phyloP scores from a whole-genome alignment of 2,797 vertebrate species.

The Salmo trutta region DNA sequence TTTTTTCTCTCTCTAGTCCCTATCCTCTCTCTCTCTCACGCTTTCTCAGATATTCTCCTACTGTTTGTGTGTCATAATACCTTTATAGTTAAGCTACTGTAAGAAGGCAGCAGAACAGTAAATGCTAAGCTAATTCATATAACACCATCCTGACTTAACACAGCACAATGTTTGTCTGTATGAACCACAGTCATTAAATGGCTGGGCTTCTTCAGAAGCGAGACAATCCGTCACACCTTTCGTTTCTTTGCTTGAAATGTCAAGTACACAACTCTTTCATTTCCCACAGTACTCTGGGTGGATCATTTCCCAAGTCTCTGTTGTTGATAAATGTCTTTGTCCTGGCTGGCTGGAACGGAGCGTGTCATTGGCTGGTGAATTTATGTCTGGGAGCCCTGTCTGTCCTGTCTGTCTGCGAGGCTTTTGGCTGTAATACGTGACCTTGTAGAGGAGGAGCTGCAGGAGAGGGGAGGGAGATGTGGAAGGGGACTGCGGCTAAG shows the following conservation, averaged over 20 bases:
- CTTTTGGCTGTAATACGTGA: conserved; percentile 46
- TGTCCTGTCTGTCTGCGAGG: conserved; percentile 27
- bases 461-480: conserved; percentile 7
- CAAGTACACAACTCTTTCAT: conserved; percentile 42
- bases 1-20: neutral
- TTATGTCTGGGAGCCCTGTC: conserved; percentile 26
- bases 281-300: conserved; percentile 25
- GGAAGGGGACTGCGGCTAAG: conserved; percentile 16
- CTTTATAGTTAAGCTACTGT: neutral
- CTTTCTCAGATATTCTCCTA: neutral
- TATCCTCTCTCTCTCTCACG: neutral
- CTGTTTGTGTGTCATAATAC: neutral
- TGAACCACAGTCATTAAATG: conserved; percentile 53
- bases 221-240: conserved; percentile 38
- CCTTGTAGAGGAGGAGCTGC: conserved; percentile 57
- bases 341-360: neutral
- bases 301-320: conserved; percentile 46
- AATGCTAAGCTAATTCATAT: conserved; percentile 33
- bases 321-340: conserved; percentile 35
- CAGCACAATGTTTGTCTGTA: conserved; percentile 19
- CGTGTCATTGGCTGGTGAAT: conserved; percentile 20
- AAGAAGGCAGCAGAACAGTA: conserved; percentile 3
- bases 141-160: conserved; percentile 21
- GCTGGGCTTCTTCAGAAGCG: conserved; percentile 34
- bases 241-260: conserved; percentile 55